phyloP scores from a whole-genome alignment of 2,888 invertebrate genomes.

The Macaria liturata region DNA sequence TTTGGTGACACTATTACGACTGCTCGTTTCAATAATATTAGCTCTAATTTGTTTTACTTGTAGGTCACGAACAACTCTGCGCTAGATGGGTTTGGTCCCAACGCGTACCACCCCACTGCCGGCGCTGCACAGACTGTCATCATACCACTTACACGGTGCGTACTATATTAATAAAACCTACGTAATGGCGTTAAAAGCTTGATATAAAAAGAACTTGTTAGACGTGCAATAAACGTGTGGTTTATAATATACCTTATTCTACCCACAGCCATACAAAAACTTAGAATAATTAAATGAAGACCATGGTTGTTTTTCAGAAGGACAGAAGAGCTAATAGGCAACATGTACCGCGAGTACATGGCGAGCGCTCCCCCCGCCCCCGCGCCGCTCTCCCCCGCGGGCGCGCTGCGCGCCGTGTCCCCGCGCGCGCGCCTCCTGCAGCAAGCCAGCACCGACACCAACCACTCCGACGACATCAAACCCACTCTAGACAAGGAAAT shows the following conservation, averaged over 20 bases:
- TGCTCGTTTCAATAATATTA: too few species aligned
- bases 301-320: too few species aligned
- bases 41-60: too few species aligned
- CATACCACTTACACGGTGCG: slow-evolving; percentile 83
- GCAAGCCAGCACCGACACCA: slow-evolving; percentile 73
- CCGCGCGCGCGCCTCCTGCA: slow-evolving; percentile 51
- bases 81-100: slow-evolving; percentile 85
- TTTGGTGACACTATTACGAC: too few species aligned
- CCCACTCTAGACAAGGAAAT: slow-evolving; percentile 53
- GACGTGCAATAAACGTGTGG: too few species aligned
- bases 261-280: too few species aligned
- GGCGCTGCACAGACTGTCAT: slow-evolving; percentile 83
- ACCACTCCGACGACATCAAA: slow-evolving; percentile 69
- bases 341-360: slow-evolving; percentile 80
- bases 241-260: too few species aligned
- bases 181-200: too few species aligned
- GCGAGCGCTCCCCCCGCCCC: slow-evolving; percentile 71
- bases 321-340: slow-evolving; percentile 85
- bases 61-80: slow-evolving; percentile 73
- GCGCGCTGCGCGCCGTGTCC: slow-evolving; percentile 52
- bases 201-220: too few species aligned
- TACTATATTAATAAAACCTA: too few species aligned
- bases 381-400: slow-evolving; percentile 44
- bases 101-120: slow-evolving; percentile 84
- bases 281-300: too few species aligned